A percentile compares a stretch with the other conserved stretches of the same genome.
phyloP scores from a whole-genome alignment of 2,797 vertebrate genomes.

The Chlorospingus semifuscus region DNA sequence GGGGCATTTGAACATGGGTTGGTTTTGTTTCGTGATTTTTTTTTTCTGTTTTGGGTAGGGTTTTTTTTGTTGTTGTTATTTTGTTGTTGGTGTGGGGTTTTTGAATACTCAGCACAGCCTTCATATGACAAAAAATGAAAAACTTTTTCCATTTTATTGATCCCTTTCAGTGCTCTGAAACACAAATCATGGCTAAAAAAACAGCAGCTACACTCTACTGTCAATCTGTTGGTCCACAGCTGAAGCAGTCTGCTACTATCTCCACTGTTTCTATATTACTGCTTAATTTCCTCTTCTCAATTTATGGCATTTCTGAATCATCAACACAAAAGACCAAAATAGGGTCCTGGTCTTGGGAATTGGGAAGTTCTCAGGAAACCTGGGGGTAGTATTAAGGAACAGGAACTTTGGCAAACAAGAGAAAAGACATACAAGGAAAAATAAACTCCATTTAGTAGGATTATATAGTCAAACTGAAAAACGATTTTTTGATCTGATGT shows the following conservation, averaged over 20 bases:
- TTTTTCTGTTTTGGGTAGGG: not conserved
- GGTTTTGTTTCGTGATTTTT: not conserved
- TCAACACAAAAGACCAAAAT: not conserved
- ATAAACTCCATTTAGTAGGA: slow-evolving; percentile 58
- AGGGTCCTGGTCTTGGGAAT: not conserved
- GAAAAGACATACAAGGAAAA: slow-evolving; percentile 39
- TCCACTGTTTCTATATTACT: not conserved
- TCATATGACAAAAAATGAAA: not conserved
- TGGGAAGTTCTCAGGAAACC: slow-evolving; percentile 9
- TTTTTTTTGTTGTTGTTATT: not conserved
- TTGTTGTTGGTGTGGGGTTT: not conserved
- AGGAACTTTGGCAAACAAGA: not conserved
- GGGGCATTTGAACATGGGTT: not conserved
- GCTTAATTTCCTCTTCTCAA: not conserved
- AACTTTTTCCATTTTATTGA: not conserved
- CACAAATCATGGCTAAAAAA: not conserved
- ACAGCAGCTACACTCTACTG: not conserved
- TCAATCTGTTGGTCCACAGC: not conserved
- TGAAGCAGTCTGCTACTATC: not conserved
- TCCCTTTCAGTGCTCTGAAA: not conserved
- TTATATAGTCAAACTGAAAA: slow-evolving; percentile 55
- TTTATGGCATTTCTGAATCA: slow-evolving; percentile 17
- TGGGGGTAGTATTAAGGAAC: slow-evolving; percentile 14
- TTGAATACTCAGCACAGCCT: not conserved
- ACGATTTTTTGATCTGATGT: slow-evolving; percentile 30